These are phyloP conservation scores for Muraenolepis orangiensis DNA, from an alignment of 2,797 vertebrate species.

Conservation along the genomic window DNA sequence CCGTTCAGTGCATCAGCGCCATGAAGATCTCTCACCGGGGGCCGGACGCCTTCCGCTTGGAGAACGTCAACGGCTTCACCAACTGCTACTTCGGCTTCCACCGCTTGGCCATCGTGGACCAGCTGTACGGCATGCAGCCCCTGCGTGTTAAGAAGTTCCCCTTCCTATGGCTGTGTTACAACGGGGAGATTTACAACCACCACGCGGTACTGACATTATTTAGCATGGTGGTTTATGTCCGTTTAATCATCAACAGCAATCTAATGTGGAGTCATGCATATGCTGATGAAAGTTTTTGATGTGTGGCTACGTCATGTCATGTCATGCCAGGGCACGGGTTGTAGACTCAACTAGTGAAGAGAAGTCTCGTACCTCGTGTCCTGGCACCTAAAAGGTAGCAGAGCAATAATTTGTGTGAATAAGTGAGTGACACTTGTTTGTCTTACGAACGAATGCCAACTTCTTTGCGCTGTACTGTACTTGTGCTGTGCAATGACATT, in stretches of 20 bases:
- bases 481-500: too few species aligned
- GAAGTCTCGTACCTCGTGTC: background rate
- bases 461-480: too few species aligned
- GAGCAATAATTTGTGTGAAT: background rate
- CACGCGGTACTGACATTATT: constrained; percentile 57
- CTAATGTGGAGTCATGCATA: background rate
- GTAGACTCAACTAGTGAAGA: background rate
- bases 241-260: background rate
- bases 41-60: constrained; percentile 93
- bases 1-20: constrained; percentile 83
- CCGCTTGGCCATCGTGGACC: constrained; percentile 87
- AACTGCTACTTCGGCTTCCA: constrained; percentile 97
- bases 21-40: constrained; percentile 94
- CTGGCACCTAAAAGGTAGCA: background rate
- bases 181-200: constrained; percentile 97
- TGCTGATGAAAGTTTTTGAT: background rate
- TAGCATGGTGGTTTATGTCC: background rate
- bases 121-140: constrained; percentile 92
- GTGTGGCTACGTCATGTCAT: background rate
- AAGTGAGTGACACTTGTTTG: background rate
- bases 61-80: constrained; percentile 88
- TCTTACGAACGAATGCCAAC: background rate
- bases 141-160: constrained; percentile 87
- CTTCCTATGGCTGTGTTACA: constrained; percentile 92
- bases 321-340: background rate